phyloP scores from a whole-genome alignment of 2,797 vertebrate genomes.

The Phylloscopus collybita region DNA sequence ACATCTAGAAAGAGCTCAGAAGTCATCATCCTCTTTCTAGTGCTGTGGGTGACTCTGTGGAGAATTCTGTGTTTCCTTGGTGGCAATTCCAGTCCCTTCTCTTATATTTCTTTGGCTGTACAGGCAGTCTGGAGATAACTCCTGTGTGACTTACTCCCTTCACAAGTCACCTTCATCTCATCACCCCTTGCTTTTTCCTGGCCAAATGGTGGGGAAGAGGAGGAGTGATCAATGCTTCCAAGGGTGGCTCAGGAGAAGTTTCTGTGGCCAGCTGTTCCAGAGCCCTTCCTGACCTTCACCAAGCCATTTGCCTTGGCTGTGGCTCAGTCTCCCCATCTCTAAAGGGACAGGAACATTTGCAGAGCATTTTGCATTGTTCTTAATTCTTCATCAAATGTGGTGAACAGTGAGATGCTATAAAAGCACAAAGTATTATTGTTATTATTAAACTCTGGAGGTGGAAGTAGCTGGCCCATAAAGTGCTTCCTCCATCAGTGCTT shows the following conservation, averaged over 20 bases:
- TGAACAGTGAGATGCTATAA: conserved; percentile 48
- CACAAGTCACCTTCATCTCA: neutral
- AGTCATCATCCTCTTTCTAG: neutral
- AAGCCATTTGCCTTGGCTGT: conserved; percentile 49
- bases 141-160: neutral
- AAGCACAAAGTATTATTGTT: conserved; percentile 44
- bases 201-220: neutral
- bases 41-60: neutral
- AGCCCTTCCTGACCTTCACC: conserved; percentile 13
- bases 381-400: conserved; percentile 50
- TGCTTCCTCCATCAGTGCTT: conserved; percentile 5
- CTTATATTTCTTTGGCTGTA: neutral
- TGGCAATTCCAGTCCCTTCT: neutral
- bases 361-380: conserved; percentile 36
- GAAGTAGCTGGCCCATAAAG: neutral
- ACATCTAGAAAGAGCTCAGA: neutral
- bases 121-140: neutral
- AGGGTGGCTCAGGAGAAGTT: neutral
- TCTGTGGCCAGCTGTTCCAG: conserved; percentile 26
- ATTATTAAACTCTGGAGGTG: conserved; percentile 43
- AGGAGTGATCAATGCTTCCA: neutral
- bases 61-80: neutral
- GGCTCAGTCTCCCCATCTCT: conserved; percentile 53
- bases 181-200: neutral
- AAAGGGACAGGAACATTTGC: conserved; percentile 18